These are phyloP conservation scores for Zelostemma sp. DNA, from an alignment of 1,140 invertebrate species.

Conservation along the genomic window DNA sequence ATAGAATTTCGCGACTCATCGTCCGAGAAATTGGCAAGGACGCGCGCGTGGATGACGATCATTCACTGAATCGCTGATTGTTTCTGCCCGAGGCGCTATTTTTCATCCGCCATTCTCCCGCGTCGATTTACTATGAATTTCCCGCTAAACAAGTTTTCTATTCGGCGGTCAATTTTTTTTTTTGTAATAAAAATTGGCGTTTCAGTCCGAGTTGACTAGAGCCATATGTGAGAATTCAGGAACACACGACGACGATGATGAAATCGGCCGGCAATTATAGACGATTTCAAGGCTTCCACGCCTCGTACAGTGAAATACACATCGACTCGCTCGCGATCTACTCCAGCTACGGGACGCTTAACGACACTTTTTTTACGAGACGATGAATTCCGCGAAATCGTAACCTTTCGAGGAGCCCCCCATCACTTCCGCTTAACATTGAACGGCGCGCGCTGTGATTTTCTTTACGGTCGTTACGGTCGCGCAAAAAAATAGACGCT, in stretches of 20 bases:
- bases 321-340: conserved; percentile 26
- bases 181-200: too few species aligned
- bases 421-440: conserved; percentile 36
- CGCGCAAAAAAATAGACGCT: background rate
- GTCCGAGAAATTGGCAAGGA: conserved; percentile 1
- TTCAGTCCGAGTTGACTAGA: background rate
- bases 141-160: too few species aligned
- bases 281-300: conserved; percentile 57
- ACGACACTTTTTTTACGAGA: conserved; percentile 15
- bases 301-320: conserved; percentile 29
- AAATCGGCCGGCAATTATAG: conserved; percentile 56
- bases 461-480: background rate
- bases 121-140: too few species aligned
- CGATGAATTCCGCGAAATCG: conserved; percentile 31
- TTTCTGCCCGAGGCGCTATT: too few species aligned
- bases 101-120: too few species aligned
- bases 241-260: conserved; percentile 37
- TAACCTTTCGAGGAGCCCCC: conserved; percentile 35
- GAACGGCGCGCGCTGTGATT: conserved; percentile 23
- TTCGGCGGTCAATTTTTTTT: background rate
- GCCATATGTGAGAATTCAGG: conserved; percentile 17
- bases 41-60: background rate
- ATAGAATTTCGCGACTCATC: background rate
- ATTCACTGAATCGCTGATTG: background rate
- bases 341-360: conserved; percentile 16